These are phyloP conservation scores for Onychostruthus taczanowskii DNA, from an alignment of 2,113 vertebrate genomes.

Conservation along the genomic window DNA sequence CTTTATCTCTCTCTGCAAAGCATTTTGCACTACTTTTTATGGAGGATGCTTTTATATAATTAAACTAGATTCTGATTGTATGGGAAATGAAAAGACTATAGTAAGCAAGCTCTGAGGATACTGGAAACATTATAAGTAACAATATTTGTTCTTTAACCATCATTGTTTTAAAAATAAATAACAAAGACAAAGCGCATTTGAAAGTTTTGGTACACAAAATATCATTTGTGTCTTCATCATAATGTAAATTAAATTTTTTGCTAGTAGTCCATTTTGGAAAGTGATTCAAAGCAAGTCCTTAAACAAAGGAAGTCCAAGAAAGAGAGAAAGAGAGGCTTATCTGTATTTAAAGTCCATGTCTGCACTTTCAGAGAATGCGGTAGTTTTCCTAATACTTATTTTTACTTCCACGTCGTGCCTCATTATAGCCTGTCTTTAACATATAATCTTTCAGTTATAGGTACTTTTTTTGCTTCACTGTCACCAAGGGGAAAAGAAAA, in stretches of 20 bases:
- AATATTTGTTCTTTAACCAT: not conserved
- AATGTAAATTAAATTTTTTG: not conserved
- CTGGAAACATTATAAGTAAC: not conserved
- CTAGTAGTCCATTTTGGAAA: not conserved
- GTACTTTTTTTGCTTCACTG: not conserved
- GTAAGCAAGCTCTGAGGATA: not conserved
- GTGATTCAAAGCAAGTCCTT: not conserved
- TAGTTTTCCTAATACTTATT: not conserved
- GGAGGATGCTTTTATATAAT: slow-evolving; percentile 18
- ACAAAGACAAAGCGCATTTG: not conserved
- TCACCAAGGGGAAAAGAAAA: slow-evolving; percentile 39
- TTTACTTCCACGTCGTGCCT: not conserved
- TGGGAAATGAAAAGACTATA: not conserved
- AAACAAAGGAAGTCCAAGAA: not conserved
- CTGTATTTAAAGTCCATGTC: not conserved
- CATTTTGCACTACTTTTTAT: slow-evolving; percentile 20
- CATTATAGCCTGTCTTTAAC: not conserved
- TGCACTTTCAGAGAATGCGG: not conserved
- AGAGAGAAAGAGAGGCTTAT: not conserved
- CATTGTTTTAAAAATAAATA: not conserved
- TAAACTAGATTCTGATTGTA: slow-evolving; percentile 9
- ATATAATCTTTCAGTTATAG: not conserved
- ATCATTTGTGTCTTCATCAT: not conserved
- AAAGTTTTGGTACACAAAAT: not conserved
- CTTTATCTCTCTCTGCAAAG: slow-evolving; percentile 39